Conservation (phyloP, 2,888 invertebrate species). For the Eupithecia subumbrata region DNA sequence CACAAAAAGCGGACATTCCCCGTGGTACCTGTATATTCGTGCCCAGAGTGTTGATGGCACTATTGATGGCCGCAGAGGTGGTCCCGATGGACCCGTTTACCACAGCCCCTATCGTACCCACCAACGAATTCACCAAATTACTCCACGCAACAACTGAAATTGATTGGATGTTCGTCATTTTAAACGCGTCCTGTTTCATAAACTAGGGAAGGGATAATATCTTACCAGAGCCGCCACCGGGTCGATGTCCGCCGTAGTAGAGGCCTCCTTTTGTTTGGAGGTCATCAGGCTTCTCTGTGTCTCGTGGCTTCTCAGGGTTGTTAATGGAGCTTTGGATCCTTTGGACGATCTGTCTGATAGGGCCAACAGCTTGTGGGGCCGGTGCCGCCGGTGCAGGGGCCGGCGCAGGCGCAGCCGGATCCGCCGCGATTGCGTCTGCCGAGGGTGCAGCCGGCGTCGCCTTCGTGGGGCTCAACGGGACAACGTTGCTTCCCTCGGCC, state of each 20-base stretch:
- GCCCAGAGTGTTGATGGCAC: slow-evolving; percentile 73
- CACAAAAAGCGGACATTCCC: slow-evolving; percentile 32
- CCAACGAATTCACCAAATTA: slow-evolving; percentile 63
- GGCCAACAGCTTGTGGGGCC: slow-evolving; percentile 47
- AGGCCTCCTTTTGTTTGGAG: slow-evolving; percentile 47
- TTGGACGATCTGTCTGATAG: slow-evolving; percentile 58
- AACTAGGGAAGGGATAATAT: not conserved
- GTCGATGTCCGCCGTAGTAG: slow-evolving; percentile 33
- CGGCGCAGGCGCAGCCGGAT: slow-evolving; percentile 6
- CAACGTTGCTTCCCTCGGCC: slow-evolving; percentile 10
- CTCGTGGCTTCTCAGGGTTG: slow-evolving; percentile 60
- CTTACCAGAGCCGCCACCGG: slow-evolving; percentile 37
- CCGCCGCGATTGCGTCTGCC: slow-evolving; percentile 8
- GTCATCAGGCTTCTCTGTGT: slow-evolving; percentile 47
- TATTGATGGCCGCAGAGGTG: slow-evolving; percentile 68
- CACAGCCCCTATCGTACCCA: slow-evolving; percentile 68
- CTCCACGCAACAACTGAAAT: slow-evolving; percentile 69
- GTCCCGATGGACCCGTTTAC: slow-evolving; percentile 64
- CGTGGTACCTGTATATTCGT: slow-evolving; percentile 71
- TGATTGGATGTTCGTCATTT: slow-evolving; percentile 8
- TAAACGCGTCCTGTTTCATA: not conserved
- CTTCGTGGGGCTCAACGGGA: slow-evolving; percentile 22
- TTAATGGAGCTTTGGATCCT: slow-evolving; percentile 50
- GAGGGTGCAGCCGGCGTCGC: not conserved
- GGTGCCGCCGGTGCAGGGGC: slow-evolving; percentile 24